phyloP scores from a whole-genome alignment of 2,888 invertebrate genomes.

The Epicampocera succincta region DNA sequence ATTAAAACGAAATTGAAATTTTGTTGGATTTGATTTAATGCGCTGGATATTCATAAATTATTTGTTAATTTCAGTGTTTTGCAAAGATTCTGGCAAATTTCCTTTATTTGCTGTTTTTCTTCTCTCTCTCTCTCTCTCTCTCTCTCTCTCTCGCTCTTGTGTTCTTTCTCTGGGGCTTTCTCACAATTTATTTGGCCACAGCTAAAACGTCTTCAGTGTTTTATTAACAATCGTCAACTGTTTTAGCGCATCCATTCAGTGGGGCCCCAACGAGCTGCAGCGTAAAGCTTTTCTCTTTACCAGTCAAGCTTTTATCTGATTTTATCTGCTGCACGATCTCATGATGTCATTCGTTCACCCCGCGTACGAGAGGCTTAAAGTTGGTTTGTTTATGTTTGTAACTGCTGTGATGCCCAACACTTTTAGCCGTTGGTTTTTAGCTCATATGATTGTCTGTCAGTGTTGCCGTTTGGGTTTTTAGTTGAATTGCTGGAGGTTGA shows the following conservation, averaged over 20 bases:
- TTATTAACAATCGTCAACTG: conserved; percentile 52
- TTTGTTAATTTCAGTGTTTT: not conserved
- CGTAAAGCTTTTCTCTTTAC: conserved; percentile 57
- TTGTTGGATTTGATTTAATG: conserved; percentile 21
- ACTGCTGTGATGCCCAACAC: not conserved
- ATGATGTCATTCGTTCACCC: conserved; percentile 58
- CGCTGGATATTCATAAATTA: not conserved
- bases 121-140: not conserved
- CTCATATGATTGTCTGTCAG: too few species aligned
- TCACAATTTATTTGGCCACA: conserved; percentile 3
- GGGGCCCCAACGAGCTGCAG: not conserved
- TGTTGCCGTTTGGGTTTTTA: too few species aligned
- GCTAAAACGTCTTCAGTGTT: conserved; percentile 56
- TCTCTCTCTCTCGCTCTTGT: not conserved
- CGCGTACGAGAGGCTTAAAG: not conserved
- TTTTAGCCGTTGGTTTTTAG: too few species aligned
- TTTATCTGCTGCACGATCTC: conserved; percentile 40
- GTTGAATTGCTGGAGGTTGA: too few species aligned
- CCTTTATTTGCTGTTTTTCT: conserved; percentile 27
- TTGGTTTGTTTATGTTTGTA: conserved; percentile 7
- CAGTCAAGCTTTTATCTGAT: conserved; percentile 60
- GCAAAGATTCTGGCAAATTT: not conserved
- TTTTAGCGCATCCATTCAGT: not conserved
- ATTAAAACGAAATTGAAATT: conserved; percentile 44
- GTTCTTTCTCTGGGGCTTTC: not conserved